Percentiles rank a stretch among this genome's conserved stretches.
These are phyloP conservation scores for Spilosoma lubricipeda DNA, from an alignment of 2,888 invertebrate species.

Conservation along the genomic window DNA sequence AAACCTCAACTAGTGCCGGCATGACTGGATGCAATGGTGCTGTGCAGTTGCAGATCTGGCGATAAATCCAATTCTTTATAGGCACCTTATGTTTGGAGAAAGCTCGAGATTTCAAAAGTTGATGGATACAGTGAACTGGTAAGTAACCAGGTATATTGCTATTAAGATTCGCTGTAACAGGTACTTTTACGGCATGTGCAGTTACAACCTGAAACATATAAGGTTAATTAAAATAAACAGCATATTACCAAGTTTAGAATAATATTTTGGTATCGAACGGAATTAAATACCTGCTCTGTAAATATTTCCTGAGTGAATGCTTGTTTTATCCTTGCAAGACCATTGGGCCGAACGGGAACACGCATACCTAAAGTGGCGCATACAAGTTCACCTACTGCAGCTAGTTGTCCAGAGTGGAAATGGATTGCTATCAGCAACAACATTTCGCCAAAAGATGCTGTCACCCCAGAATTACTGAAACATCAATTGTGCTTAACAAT, in stretches of 20 bases:
- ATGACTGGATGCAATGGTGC: slow-evolving; percentile 97
- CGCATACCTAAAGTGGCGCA: slow-evolving; percentile 98
- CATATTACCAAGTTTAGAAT: not conserved
- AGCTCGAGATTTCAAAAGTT: slow-evolving; percentile 96
- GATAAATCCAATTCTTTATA: slow-evolving; percentile 98
- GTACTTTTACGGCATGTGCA: slow-evolving; percentile 97
- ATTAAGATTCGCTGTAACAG: slow-evolving; percentile 95
- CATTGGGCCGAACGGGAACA: slow-evolving; percentile 94
- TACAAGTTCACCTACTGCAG: slow-evolving; percentile 97
- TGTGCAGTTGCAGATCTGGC: slow-evolving; percentile 95
- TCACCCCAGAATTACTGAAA: slow-evolving; percentile 91
- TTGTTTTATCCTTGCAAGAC: slow-evolving; percentile 95
- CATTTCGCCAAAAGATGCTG: slow-evolving; percentile 98
- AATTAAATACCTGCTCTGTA: slow-evolving; percentile 92
- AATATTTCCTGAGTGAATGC: slow-evolving; percentile 99
- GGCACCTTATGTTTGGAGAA: slow-evolving; percentile 98
- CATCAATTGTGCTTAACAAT: not conserved
- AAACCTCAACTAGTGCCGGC: slow-evolving; percentile 97
- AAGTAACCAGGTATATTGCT: slow-evolving; percentile 96
- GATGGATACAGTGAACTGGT: slow-evolving; percentile 98
- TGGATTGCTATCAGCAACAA: slow-evolving; percentile 97
- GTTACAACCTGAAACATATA: slow-evolving; percentile 90
- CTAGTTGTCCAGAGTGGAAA: slow-evolving; percentile 97
- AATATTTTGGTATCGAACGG: not conserved
- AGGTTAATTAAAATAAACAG: not conserved